Percentiles rank a stretch among this genome's conserved stretches.
These are phyloP conservation scores for Enteromius afrohamiltoni DNA, from an alignment of 2,797 vertebrate genomes.

Conservation along the genomic window DNA sequence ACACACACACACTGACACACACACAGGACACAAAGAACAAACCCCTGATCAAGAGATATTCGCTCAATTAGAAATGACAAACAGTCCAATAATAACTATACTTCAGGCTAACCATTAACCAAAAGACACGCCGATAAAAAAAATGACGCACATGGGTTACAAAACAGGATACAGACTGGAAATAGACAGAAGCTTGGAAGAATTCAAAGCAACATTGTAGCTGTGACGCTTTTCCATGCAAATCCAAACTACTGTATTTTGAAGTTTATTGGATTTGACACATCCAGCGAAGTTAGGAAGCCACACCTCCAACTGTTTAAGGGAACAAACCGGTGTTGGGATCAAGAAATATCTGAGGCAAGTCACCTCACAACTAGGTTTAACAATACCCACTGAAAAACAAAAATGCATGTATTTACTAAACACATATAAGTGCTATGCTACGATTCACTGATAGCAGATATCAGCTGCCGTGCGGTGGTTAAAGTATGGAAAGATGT, in stretches of 20 bases:
- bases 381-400: background rate
- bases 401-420: background rate
- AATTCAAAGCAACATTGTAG: background rate
- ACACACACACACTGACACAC: background rate
- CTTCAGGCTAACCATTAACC: conserved; percentile 48
- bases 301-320: background rate
- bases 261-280: background rate
- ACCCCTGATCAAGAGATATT: conserved; percentile 10
- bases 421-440: background rate
- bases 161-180: background rate
- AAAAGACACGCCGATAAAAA: background rate
- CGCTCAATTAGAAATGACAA: conserved; percentile 2
- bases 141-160: background rate
- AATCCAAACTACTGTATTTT: background rate
- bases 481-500: background rate
- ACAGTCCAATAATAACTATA: conserved; percentile 19
- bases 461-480: background rate
- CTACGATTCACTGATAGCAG: background rate
- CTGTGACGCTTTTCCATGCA: background rate
- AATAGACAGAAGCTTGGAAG: background rate
- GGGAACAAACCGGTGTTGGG: background rate
- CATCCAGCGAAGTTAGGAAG: background rate
- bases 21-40: background rate
- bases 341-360: background rate
- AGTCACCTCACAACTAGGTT: background rate